These are phyloP conservation scores for Neogobius melanostomus DNA, from an alignment of 2,113 vertebrate species.

Conservation along the genomic window DNA sequence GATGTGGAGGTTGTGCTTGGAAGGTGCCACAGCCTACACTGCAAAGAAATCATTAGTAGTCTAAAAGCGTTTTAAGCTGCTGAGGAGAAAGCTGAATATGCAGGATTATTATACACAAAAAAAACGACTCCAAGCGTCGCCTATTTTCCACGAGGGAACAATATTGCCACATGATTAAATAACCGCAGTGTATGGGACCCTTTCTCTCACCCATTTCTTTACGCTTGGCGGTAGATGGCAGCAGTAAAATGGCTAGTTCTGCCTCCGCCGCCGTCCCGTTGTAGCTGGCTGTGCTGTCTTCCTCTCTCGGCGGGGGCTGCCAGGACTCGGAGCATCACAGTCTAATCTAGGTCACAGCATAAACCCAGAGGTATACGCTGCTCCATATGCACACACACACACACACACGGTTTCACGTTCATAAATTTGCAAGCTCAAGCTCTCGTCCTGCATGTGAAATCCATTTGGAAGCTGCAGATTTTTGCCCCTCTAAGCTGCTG, in stretches of 20 bases:
- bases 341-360: constrained; percentile 74
- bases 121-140: too few relatives aligned
- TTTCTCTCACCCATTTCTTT: too few relatives aligned
- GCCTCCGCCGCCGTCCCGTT: not conserved
- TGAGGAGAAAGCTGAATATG: too few relatives aligned
- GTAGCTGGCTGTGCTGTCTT: constrained; percentile 15
- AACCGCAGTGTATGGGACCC: too few relatives aligned
- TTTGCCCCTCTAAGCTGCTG: not conserved
- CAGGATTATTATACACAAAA: too few relatives aligned
- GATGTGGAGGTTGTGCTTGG: too few relatives aligned
- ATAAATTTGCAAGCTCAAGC: constrained; percentile 21
- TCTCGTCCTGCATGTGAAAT: constrained; percentile 21
- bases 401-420: constrained; percentile 10
- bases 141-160: too few relatives aligned
- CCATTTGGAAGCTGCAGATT: constrained; percentile 8
- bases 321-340: constrained; percentile 65
- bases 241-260: not conserved
- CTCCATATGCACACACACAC: constrained; percentile 27
- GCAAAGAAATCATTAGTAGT: too few relatives aligned
- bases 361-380: constrained; percentile 62
- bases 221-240: not conserved
- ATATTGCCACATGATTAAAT: too few relatives aligned
- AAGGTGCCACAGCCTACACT: too few relatives aligned
- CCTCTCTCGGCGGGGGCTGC: constrained; percentile 38
- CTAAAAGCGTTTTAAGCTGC: too few relatives aligned